Evolutionary conservation across 2,888 invertebrate species (phyloP).

Genomic region (Drosophila subsilvestris): DNA sequence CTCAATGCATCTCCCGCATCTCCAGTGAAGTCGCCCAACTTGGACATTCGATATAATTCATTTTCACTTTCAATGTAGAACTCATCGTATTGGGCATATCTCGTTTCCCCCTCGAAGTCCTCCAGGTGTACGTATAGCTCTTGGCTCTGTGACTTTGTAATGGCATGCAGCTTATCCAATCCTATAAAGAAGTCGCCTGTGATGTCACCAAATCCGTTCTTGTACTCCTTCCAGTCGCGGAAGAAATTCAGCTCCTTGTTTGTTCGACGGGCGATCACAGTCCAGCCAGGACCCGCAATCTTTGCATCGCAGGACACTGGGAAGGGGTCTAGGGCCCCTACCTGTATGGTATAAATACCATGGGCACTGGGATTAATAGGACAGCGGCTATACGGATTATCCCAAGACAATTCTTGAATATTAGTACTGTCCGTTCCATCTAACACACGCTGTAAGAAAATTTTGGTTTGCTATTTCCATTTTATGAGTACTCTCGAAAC

Average conservation of each 20-base stretch:
- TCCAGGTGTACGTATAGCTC: constrained; percentile 87
- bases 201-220: constrained; percentile 88
- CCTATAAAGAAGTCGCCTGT: constrained; percentile 90
- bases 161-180: constrained; percentile 86
- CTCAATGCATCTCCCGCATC: constrained; percentile 88
- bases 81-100: constrained; percentile 79
- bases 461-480: too few species aligned
- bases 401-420: too few species aligned
- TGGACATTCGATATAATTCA: constrained; percentile 87
- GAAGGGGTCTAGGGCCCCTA: constrained; percentile 82
- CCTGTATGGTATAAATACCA: constrained; percentile 5
- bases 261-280: constrained; percentile 87
- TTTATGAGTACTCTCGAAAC: too few species aligned
- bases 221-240: constrained; percentile 87
- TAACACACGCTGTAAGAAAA: too few species aligned
- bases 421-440: too few species aligned
- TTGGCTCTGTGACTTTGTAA: constrained; percentile 79
- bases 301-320: constrained; percentile 85
- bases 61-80: constrained; percentile 88
- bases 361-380: background rate
- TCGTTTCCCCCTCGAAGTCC: constrained; percentile 85
- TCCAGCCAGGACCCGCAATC: constrained; percentile 88
- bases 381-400: too few species aligned
- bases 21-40: constrained; percentile 85
- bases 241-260: constrained; percentile 88